Evolutionary conservation across 1,140 invertebrate genomes (phyloP), one percentile per base, ranked within the genome.

Genomic region (Antheraea pernyi): DNA sequence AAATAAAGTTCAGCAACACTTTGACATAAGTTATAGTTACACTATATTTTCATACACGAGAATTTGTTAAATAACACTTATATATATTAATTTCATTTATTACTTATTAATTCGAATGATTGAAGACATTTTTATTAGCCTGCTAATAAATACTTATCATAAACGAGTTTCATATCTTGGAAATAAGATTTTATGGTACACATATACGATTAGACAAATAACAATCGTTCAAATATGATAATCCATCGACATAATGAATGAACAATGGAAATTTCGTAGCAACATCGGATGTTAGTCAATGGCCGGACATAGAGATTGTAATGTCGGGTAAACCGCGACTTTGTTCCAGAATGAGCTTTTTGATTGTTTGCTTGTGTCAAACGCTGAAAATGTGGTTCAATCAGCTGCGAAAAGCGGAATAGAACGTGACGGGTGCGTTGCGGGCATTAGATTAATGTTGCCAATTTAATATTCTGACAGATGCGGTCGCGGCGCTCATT

Each of bases 391-490:
- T 37, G 67, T 37, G 42, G 42, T 42, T 59, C 65, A 64, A 66
- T 71, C 69, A 48, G 59, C 65, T 22, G 37, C 68, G 69, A 65
- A 65, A 70, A 65, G 65, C 18, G 60, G 18, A 37, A 22, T 59
- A 48, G 65, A n/a, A 66, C 36, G 53, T 53, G 67, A 60, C 42
- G 69, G 53, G 11, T 59, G 65, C 58, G 63, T 59, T 81, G 81
- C 74, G 81, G 85, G 75, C 68, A 16, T 72, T 79, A 81, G 82
- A 91, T 89, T 91, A 87, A 91, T 91, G 82, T 77, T 75, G 69
- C 62, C 86, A 78, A 91, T 89, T 82, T 86, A 91, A 88, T 89
- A 91, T 86, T 86, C 81, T 86, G 87, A 87, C 87, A 85, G 82
- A 76, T 84, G 83, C 80, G 84, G 83, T 79, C 79, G 76, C 74